Percentiles rank a stretch among this genome's conserved stretches.
These are phyloP conservation scores for Ceuthmochares aereus DNA, from an alignment of 2,113 vertebrate species.

Conservation along the genomic window DNA sequence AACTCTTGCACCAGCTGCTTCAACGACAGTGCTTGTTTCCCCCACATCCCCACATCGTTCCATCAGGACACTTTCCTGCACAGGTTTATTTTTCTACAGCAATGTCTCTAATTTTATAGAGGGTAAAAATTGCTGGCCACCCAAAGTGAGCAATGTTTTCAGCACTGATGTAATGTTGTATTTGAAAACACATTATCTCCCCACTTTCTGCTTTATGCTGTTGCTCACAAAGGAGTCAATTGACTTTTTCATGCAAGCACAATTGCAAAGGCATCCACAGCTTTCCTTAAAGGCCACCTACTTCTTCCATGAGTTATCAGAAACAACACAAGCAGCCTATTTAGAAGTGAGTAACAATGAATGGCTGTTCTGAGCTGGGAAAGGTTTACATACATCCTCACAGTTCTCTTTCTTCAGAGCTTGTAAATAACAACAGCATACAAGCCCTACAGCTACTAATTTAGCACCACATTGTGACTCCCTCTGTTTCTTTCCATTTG, in stretches of 20 bases:
- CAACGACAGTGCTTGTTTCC: neutral
- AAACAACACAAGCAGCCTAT: neutral
- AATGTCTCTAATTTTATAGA: neutral
- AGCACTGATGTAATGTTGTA: constrained; percentile 3
- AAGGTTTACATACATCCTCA: constrained; percentile 1
- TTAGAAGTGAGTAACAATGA: neutral
- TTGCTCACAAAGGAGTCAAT: neutral
- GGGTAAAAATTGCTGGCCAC: neutral
- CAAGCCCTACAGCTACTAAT: constrained; percentile 32
- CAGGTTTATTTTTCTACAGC: neutral
- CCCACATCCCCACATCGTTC: neutral
- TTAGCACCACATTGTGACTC: constrained; percentile 17
- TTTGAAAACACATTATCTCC: constrained; percentile 15
- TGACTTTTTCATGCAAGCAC: neutral
- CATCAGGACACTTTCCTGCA: neutral
- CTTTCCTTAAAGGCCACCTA: neutral
- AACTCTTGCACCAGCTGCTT: neutral
- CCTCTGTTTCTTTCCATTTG: neutral
- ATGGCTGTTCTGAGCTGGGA: neutral
- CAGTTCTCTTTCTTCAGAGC: neutral
- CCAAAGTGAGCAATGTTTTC: neutral
- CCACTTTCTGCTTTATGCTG: neutral
- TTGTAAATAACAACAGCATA: constrained; percentile 21
- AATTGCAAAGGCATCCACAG: neutral
- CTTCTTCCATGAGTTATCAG: constrained; percentile 15